Conservation (phyloP, 2,113 vertebrate species). For the Eptesicus fuscus region DNA sequence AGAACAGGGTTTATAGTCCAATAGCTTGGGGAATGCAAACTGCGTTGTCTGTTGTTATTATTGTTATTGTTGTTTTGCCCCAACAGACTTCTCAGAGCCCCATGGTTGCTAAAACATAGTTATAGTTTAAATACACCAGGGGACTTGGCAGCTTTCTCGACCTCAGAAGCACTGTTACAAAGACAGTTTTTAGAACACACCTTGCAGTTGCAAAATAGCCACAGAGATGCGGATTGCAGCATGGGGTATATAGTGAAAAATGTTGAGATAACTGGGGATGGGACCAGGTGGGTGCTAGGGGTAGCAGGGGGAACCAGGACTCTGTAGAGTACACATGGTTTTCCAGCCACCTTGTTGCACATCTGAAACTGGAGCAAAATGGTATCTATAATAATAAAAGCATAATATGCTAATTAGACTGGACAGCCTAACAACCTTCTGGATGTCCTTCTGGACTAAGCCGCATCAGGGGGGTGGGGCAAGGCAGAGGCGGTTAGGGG, state of each 20-base stretch:
- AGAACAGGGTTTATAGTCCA: neutral
- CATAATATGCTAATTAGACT: no score
- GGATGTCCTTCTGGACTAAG: no score
- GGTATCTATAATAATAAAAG: neutral
- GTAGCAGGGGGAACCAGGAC: neutral
- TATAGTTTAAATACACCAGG: neutral
- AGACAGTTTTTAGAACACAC: neutral
- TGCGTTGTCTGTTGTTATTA: neutral
- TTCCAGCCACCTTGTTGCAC: neutral
- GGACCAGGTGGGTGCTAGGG: neutral
- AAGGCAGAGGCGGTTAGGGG: no score
- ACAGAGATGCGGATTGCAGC: neutral
- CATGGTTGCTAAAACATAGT: neutral
- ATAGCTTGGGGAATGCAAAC: neutral
- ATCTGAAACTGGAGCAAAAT: neutral
- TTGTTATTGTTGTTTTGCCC: neutral
- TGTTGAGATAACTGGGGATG: neutral
- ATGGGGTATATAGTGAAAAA: neutral
- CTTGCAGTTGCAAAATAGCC: neutral
- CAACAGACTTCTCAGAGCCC: neutral
- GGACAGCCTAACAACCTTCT: accelerated
- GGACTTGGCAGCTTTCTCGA: neutral
- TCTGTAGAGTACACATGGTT: neutral
- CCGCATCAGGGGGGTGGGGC: no score
- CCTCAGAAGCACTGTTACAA: neutral